These are phyloP conservation scores for Mythimna lalbum DNA, from an alignment of 2,888 invertebrate genomes.

Conservation along the genomic window DNA sequence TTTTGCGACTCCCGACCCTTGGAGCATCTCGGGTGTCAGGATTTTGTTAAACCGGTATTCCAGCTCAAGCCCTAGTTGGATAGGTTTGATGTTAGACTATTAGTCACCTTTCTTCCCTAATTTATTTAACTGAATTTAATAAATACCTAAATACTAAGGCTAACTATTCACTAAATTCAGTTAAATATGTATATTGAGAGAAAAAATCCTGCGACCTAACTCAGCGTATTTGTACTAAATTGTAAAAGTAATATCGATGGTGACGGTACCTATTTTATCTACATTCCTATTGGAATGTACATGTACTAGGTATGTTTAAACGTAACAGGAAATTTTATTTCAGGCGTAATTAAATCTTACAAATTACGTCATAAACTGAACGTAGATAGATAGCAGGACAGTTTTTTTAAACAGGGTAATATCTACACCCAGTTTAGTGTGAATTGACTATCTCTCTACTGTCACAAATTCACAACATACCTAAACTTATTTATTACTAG, in stretches of 20 bases:
- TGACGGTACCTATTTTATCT: not conserved
- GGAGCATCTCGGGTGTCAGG: no score
- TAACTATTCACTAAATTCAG: not conserved
- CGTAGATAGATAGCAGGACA: conserved; percentile 4
- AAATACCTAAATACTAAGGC: no score
- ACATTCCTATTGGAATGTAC: not conserved
- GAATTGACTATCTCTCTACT: not conserved
- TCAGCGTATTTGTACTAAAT: conserved; percentile 1
- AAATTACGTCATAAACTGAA: not conserved
- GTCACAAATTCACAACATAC: not conserved
- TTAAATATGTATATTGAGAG: not conserved
- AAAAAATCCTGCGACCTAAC: not conserved
- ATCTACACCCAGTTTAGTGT: not conserved
- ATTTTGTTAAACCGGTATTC: no score
- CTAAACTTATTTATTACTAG: not conserved
- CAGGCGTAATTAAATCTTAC: conserved; percentile 2
- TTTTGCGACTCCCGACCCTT: no score
- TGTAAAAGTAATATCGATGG: not conserved
- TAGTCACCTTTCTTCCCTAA: no score
- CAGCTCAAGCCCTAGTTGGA: no score
- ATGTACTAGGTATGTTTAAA: not conserved
- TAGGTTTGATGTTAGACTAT: no score
- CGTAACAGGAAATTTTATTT: conserved; percentile 8
- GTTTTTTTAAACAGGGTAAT: conserved; percentile 11
- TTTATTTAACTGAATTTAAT: no score